Evolutionary conservation across 2,113 vertebrate species (phyloP), one percentile per base, ranked within the genome.

Genomic region (Mormyrus iriodes): DNA sequence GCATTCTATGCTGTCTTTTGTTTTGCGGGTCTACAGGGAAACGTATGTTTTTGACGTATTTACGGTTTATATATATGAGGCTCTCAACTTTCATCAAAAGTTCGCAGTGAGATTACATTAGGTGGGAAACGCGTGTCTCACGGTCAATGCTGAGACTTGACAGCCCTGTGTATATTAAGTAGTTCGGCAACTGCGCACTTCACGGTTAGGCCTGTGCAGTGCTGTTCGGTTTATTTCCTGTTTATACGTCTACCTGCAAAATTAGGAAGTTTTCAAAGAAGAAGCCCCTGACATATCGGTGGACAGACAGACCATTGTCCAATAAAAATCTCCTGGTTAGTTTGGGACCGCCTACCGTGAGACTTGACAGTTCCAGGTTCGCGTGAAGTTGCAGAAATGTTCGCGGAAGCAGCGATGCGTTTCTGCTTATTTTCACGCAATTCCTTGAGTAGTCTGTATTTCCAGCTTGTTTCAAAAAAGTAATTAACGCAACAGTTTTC

Each of bases 361-460:
- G 10, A 2, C 6, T 3, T 84, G 82, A 84, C 73, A 79, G 82
- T 24, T 84, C 21, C 39, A 31, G 39, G 58, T 85, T 58, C 73
- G 84, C 76, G 5, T 53, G 51, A 82, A 24, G 19, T 8, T 84
- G 44, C 90, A 88, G 76, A 90, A 90, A 39, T 24, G 13, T 58
- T 42, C 39, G 58, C 87, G 17, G 85, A 85, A 88, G 85, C 85
- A 90, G 91, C 89, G 90, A 88, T 89, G 92, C 65, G 88, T 88
- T 86, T 92, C 49, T 35, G 86, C n/a, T 69, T 89, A 61, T 13
- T 86, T 88, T 10, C 48, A 55, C 88, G 88, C 89, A 58, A 73
- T 86, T 89, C 86, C 9, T 12, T 5, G 0, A 12, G 3, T 44
- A 5, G 35, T 82, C 1, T 24, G 35, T 79, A 69, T 35, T 35